Evolutionary conservation across 2,113 vertebrate genomes (phyloP), one percentile per base, ranked within the genome.

Genomic region (Scomber scombrus): DNA sequence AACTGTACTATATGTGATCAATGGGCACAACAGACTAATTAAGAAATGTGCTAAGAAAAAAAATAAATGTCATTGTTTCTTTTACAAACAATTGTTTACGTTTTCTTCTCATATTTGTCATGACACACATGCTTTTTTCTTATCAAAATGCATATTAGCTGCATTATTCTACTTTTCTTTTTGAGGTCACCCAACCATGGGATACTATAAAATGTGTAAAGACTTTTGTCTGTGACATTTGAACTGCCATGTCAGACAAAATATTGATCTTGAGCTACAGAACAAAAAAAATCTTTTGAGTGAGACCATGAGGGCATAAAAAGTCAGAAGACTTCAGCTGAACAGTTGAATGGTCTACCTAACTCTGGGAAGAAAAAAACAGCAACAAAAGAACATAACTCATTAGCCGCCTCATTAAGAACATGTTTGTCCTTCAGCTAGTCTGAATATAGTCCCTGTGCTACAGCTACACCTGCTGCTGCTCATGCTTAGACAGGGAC

Each of bases 1-100:
- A 90, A 93, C 93, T 94, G 93, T 94, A 94, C 89, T 94, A 93
- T 93, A 92, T 95, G 94, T 94, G 94, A 93, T 95, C 90, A 89
- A 86, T 93, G 91, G 94, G 92, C 94, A 95, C 92, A 94, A 91
- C 86, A 88, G 92, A 93, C 92, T 93, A 90, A 91, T 91, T 89
- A 84, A 91, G 93, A 93, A 91, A 90, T 90, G 94, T 93, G 94
- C 92, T 91, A 85, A 71, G 81, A 88, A 92, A 91, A 87, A 88
- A 86, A 94, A 94, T 94, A 95, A 95, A 95, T 92, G 93, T 95
- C 89, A 94, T 90, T 91, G 82, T 94, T 94, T 91, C 92, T 92
- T 95, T 94, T 94, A 89, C 88, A 94, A 93, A 89, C 68, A 88
- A 71, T 75, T 71, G 89, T 73, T 71, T 85, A 76, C 61, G 78